Conservation (phyloP, 2,797 vertebrate species). For the Cheirogaleus major region DNA sequence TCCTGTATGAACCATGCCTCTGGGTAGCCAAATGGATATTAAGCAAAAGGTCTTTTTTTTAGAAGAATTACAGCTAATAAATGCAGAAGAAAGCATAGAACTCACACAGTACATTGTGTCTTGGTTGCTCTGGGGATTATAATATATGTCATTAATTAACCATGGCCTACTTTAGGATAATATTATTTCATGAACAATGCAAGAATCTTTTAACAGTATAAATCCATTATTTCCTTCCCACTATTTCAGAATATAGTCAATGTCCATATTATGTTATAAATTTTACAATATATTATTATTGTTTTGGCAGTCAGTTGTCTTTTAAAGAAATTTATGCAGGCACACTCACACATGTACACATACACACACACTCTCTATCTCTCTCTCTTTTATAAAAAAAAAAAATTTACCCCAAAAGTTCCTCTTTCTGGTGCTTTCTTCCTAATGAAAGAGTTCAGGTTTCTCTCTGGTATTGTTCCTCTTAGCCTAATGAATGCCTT, state of each 20-base stretch:
- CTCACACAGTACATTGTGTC: neutral
- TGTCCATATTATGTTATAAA: neutral
- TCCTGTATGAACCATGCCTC: too few species aligned
- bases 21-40: too few species aligned
- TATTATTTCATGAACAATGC: neutral
- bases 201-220: neutral
- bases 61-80: too few species aligned
- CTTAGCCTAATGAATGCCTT: constrained; percentile 1
- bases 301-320: neutral
- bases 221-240: neutral
- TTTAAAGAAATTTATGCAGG: neutral
- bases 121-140: neutral
- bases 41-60: too few species aligned
- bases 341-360: neutral
- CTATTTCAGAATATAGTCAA: neutral
- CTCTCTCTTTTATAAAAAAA: too few species aligned
- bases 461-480: neutral
- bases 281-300: neutral
- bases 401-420: neutral
- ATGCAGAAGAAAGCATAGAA: too few species aligned
- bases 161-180: neutral
- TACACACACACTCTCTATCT: too few species aligned
- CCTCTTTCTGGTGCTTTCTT: neutral
- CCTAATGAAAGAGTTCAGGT: neutral
- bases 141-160: constrained; percentile 5